Evolutionary conservation across 2,888 invertebrate genomes (phyloP), one percentile per base, ranked within the genome.

Genomic region (Caenorhabditis angaria): DNA sequence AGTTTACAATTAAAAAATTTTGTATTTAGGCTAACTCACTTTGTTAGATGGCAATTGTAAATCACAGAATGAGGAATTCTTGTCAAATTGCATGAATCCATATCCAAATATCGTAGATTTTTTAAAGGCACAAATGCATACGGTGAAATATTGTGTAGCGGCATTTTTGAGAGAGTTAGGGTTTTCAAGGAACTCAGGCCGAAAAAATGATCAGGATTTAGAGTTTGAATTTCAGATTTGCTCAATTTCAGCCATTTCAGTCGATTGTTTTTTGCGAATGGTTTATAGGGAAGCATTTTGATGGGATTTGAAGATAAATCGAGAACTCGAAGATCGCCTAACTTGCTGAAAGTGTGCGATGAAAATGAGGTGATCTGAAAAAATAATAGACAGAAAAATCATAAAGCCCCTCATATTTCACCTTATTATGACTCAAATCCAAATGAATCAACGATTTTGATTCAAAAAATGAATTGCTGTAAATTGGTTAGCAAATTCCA

Each of bases 51-150:
- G 61, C 85, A 85, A 61, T 80, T 81, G 12, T 80, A 77, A 10
- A 80, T 80, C 50, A 85, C 78, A 0, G 85, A 83, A 22, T 71
- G 51, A 1, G 85, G 85, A 14, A 85, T 75, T 47, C 70, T 28
- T 14, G 83, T 82, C 29, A 85, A 65, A 63, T 83, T 82, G 63
- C 83, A 83, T 8, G 68, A 55, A 47, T 85, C 77, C 64, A 85
- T 57, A 41, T 82, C 79, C 10, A 85, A 66, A 10, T 75, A 70
- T 28, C 68, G 61, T 1, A 79, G 64, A 8, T 78, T 75, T 61
- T 82, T 83, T 2, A 83, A 56, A 8, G 85, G 83, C 18, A 85
- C 69, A 58, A 85, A 81, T 8, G 84, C 64, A 63, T 80, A 81
- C 1, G 81, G 65, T 6, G 81, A 78, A 27, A 85, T 78, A 10